Base-by-base conservation (phyloP, 2,797 vertebrate genomes). In the Gephyroberyx darwinii region DNA sequence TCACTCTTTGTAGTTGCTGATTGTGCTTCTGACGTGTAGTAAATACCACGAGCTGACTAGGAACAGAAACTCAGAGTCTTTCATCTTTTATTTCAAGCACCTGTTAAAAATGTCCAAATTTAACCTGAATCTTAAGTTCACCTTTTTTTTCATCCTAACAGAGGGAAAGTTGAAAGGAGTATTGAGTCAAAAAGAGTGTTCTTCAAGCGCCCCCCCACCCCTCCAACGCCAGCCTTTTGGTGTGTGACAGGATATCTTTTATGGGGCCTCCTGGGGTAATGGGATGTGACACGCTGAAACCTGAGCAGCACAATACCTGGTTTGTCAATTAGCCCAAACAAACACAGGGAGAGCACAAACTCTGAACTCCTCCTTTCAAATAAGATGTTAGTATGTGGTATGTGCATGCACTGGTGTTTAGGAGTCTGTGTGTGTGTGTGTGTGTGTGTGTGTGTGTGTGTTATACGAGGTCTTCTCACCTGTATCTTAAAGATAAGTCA, bases 271-370 rank as follows among this genome's bases (percentile, higher is more conserved):
- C 79, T 84, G 76, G 56, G 67, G 82, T 71, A 86, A 81, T 72
- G 72, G 85, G 88, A 87, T 90, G 86, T 82, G 68, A 62, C 82
- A 81, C 67, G 66, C 51, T 74, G 73, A 75, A 87, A 85, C 80
- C 71, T 55, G 80, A 89, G 75, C 65, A 73, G 70, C 67, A 76
- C 84, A 69, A 52, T 77, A 88, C 78, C 84, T 89, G 87, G 77
- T 91, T 90, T 89, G 83, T 88, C 85, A 86, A 86, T 90, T 85
- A 89, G 68, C 59, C 52, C 65, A 77, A 90, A 84, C 71, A 83
- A 84, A 83, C 76, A 81, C 33, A 37, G 65, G 5, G 47, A 80
- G 71, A 77, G 77, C 65, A 65, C 54, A 65, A 64, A 59, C 65
- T 59, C 63, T 72, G 59, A 80, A 72, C 74, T 69, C 74, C 57